Conservation (phyloP, 2,888 invertebrate species). For the Dysmachus trigonus region DNA sequence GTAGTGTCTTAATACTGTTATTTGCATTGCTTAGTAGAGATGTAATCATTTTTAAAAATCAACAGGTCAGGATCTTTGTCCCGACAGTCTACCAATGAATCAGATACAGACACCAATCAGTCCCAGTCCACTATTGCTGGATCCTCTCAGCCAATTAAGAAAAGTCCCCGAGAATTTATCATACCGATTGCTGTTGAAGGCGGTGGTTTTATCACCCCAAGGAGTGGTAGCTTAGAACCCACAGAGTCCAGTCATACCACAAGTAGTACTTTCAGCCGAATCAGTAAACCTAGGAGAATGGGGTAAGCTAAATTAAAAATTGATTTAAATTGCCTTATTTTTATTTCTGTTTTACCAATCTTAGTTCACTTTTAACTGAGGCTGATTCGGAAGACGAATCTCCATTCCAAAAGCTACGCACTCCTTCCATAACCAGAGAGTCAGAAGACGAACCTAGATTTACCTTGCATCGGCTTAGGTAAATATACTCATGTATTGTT, state of each 20-base stretch:
- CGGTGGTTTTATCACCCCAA: slow-evolving; percentile 75
- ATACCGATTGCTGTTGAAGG: slow-evolving; percentile 94
- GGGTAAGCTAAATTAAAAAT: slow-evolving; percentile 66
- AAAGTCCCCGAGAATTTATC: slow-evolving; percentile 89
- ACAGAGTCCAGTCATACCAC: slow-evolving; percentile 71
- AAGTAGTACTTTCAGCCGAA: slow-evolving; percentile 65
- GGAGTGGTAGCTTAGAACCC: slow-evolving; percentile 80
- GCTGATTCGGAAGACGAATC: slow-evolving; percentile 75
- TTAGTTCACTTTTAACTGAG: slow-evolving; percentile 73
- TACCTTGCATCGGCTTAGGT: slow-evolving; percentile 75
- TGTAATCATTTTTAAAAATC: background rate
- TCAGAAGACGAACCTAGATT: slow-evolving; percentile 70
- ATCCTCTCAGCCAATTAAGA: slow-evolving; percentile 78
- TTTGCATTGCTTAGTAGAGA: background rate
- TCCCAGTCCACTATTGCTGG: slow-evolving; percentile 62
- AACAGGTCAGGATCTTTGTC: slow-evolving; percentile 63
- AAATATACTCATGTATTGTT: slow-evolving; percentile 37
- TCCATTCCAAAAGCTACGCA: slow-evolving; percentile 69
- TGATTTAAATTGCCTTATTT: background rate
- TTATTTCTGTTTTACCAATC: background rate
- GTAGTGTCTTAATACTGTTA: background rate
- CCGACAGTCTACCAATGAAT: slow-evolving; percentile 74
- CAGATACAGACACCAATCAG: slow-evolving; percentile 73
- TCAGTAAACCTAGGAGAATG: slow-evolving; percentile 70
- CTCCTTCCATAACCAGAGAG: slow-evolving; percentile 68